Conservation (phyloP, 2,797 vertebrate species). For the Acanthopagrus latus region DNA sequence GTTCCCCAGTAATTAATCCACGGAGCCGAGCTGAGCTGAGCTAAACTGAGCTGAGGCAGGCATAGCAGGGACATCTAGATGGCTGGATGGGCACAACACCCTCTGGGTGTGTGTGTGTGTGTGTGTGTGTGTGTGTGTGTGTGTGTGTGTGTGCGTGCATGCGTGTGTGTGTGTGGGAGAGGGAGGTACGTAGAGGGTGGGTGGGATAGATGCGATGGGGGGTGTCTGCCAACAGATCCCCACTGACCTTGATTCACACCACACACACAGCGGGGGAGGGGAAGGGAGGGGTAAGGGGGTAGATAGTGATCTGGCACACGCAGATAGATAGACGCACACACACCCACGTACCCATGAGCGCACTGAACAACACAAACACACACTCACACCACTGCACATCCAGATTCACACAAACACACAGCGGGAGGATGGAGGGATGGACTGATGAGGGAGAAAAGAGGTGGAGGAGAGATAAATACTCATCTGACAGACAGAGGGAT, state of each 20-base stretch:
- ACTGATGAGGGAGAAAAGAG: constrained; percentile 16
- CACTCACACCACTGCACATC: constrained; percentile 18
- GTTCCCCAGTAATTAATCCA: constrained; percentile 87
- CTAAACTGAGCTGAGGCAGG: constrained; percentile 72
- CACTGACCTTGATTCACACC: constrained; percentile 84
- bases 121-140: constrained; percentile 17
- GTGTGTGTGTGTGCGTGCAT: constrained; percentile 17
- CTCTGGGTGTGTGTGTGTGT: constrained; percentile 8
- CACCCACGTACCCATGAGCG: constrained; percentile 24
- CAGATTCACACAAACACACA: constrained; percentile 31
- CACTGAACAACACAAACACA: constrained; percentile 46
- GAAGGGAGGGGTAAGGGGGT: constrained; percentile 10
- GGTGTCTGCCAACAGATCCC: constrained; percentile 77
- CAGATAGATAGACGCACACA: constrained; percentile 30
- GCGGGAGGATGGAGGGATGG: constrained; percentile 35
- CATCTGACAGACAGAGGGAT: constrained; percentile 67
- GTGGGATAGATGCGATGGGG: constrained; percentile 32
- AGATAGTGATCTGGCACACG: constrained; percentile 67
- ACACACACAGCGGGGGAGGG: constrained; percentile 46
- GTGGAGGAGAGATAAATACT: constrained; percentile 53
- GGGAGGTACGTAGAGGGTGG: neutral
- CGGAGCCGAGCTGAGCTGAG: constrained; percentile 70
- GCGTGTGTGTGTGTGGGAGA: constrained; percentile 7
- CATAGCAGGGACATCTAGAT: constrained; percentile 59
- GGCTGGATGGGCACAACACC: constrained; percentile 62